Evolutionary conservation across 2,888 invertebrate species (phyloP).

Genomic region (Ornithoptera priamus): DNA sequence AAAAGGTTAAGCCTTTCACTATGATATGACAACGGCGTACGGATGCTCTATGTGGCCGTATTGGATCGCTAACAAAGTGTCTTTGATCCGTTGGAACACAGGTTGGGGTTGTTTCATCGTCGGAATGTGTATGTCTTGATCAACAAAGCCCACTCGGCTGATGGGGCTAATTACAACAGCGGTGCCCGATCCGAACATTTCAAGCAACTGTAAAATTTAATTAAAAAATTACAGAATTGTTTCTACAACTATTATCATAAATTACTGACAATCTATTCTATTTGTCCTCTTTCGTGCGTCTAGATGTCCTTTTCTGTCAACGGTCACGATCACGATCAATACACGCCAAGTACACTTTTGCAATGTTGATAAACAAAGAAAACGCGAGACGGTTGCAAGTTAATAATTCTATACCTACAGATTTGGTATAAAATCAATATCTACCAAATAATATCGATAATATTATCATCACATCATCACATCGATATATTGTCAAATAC

Average conservation of each 20-base stretch:
- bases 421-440: neutral
- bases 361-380: constrained; percentile 16
- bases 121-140: constrained; percentile 83
- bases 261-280: no score
- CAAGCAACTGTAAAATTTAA: constrained; percentile 85
- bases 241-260: neutral
- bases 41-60: constrained; percentile 92
- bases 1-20: constrained; percentile 41
- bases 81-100: constrained; percentile 85
- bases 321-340: constrained; percentile 13
- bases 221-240: neutral
- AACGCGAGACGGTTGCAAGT: constrained; percentile 16
- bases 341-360: constrained; percentile 21
- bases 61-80: constrained; percentile 92
- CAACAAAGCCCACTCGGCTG: constrained; percentile 89
- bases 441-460: neutral
- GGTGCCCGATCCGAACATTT: constrained; percentile 99
- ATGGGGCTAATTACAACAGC: constrained; percentile 97
- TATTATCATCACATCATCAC: no score
- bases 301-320: neutral
- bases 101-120: constrained; percentile 87
- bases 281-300: no score
- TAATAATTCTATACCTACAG: constrained; percentile 4
- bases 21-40: constrained; percentile 82
- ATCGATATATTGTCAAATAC: no score